Evolutionary conservation across 2,888 invertebrate genomes (phyloP), one percentile per base, ranked within the genome.

Genomic region (Dichetophora obliterata): DNA sequence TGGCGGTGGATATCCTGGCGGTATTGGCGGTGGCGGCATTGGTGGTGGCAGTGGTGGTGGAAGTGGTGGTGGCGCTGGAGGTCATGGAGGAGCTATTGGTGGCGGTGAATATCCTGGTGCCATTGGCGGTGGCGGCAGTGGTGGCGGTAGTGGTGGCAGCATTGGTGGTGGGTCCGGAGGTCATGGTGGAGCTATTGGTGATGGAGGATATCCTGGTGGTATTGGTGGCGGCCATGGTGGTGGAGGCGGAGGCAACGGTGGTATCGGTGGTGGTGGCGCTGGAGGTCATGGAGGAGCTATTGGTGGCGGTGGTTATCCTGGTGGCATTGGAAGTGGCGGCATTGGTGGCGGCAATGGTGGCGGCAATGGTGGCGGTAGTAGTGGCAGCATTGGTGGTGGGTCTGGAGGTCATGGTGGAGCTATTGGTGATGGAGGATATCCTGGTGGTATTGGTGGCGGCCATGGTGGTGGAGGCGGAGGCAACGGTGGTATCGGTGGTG

Each of bases 1-100:
- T 37, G 77, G 75, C 11, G 79, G 80, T 0, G 75, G 66, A 19
- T 50, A 50, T 27, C 31, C 63, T 19, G 78, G 80, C n/a, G 31
- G 31, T 19, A 68, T 73, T 31, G 31, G 31, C 8, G 69, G 69
- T 63, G 65, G 50, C 19, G 9, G 72, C 9, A 76, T 79, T 14
- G 77, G 77, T 11, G 78, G 66, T 57, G 48, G 61, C 3, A 0
- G 77, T 37, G 24, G 80, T 43, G 37, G 78, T n/a, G 37, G 68
- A 1, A 14, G 19, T 8, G 75, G 71, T 9, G 77, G 66, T 63
- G 70, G 66, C 24, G 69, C 59, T 5, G 77, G 37, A 19, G 75
- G 37, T n/a, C 48, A 24, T 24, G 59, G 59, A 22, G 59, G 59
- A 59, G 22, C 19, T 16, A 16, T 52, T 59, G 59, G 68, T 43